phyloP scores from a whole-genome alignment of 1,140 invertebrate species.

The Thaumetopoea pityocampa region DNA sequence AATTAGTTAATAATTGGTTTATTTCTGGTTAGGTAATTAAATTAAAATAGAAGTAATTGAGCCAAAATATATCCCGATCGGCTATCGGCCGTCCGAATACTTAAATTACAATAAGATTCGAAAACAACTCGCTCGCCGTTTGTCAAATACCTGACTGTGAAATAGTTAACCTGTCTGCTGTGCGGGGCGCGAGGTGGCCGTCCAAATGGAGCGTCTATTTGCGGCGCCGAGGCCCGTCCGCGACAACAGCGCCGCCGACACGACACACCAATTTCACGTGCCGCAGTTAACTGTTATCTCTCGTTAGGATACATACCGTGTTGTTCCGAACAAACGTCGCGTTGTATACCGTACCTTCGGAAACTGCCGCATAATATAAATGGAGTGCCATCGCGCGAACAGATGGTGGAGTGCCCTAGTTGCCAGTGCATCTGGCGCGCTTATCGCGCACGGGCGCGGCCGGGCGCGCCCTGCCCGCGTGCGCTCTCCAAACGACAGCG shows the following conservation, averaged over 20 bases:
- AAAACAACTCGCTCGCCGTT: no score
- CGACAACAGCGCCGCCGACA: conserved; percentile 63
- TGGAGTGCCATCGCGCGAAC: conserved; percentile 38
- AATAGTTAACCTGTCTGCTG: conserved; percentile 50
- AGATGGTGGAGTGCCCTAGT: conserved; percentile 60
- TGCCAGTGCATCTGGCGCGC: conserved; percentile 52
- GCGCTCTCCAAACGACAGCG: neutral
- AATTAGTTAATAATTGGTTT: no score
- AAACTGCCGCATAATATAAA: conserved; percentile 19
- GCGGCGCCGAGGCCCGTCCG: conserved; percentile 61
- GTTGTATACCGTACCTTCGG: no score
- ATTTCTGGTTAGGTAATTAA: no score
- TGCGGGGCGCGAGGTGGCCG: conserved; percentile 59
- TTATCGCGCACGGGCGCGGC: conserved; percentile 15
- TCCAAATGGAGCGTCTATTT: conserved; percentile 72
- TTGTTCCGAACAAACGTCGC: conserved; percentile 19
- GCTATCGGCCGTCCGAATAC: no score
- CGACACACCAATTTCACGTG: conserved; percentile 48
- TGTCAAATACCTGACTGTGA: conserved; percentile 49
- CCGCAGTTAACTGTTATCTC: conserved; percentile 23
- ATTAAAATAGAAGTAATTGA: no score
- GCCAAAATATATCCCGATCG: no score
- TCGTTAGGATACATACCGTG: conserved; percentile 12
- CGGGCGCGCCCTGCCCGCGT: conserved; percentile 6
- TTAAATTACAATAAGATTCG: no score